phyloP scores from a whole-genome alignment of 1,140 invertebrate species.

The Euwallacea similis region DNA sequence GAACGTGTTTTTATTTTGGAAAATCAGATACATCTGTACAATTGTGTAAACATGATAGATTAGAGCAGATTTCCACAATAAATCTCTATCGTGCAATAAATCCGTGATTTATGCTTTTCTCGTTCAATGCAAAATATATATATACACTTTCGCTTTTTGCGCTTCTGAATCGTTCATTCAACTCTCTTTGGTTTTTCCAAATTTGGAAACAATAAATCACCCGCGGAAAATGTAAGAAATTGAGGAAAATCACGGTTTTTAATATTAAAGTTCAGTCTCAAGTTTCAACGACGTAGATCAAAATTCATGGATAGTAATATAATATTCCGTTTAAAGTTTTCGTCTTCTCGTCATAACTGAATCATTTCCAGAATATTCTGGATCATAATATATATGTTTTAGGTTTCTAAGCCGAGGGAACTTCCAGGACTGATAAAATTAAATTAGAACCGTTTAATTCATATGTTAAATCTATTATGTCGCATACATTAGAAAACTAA shows the following conservation, averaged over 20 bases:
- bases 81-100: constrained; percentile 32
- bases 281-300: background rate
- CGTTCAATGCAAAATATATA: constrained; percentile 29
- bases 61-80: constrained; percentile 34
- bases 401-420: background rate
- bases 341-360: background rate
- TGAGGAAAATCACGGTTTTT: no score
- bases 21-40: constrained; percentile 36
- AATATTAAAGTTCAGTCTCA: no score
- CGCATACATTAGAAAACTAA: constrained; percentile 13
- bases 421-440: constrained; percentile 13
- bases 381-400: constrained; percentile 10
- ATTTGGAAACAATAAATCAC: no score
- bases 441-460: constrained; percentile 23
- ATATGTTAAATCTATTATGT: constrained; percentile 21
- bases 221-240: no score
- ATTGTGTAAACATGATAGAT: constrained; percentile 37
- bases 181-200: background rate
- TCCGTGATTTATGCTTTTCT: constrained; percentile 32
- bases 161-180: background rate
- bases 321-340: constrained; percentile 14
- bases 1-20: constrained; percentile 28
- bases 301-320: constrained; percentile 12
- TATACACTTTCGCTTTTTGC: constrained; percentile 18
- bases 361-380: constrained; percentile 6